phyloP scores from a whole-genome alignment of 2,113 vertebrate species.

The Ptychochromis oligacanthus region DNA sequence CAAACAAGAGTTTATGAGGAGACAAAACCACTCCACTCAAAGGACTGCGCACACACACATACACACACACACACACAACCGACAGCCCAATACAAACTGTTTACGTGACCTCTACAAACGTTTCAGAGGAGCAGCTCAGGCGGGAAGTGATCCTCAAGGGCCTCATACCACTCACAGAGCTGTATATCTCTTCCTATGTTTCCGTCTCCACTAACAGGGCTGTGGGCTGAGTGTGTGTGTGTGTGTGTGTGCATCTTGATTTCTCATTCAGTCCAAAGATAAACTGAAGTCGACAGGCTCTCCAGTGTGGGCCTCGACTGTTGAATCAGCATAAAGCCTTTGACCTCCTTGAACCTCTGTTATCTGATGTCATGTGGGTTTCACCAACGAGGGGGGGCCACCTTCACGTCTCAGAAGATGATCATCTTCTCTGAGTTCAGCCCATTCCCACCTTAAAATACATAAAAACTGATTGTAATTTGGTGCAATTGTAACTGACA shows the following conservation, averaged over 20 bases:
- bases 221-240: conserved; percentile 8
- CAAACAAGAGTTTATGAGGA: conserved; percentile 46
- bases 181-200: conserved; percentile 61
- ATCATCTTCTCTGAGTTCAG: neutral
- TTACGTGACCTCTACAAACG: conserved; percentile 68
- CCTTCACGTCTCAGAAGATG: neutral
- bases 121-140: conserved; percentile 64
- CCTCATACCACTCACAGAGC: conserved; percentile 52
- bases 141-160: conserved; percentile 71
- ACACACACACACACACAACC: conserved; percentile 35
- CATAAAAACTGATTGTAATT: conserved; percentile 46
- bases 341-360: conserved; percentile 46
- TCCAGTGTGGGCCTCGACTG: neutral
- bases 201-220: conserved; percentile 57
- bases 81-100: conserved; percentile 64
- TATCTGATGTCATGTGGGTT: conserved; percentile 22
- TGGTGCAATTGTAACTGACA: conserved; percentile 54
- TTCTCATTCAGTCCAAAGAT: conserved; percentile 62
- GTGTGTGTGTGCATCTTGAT: conserved; percentile 56
- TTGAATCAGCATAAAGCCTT: conserved; percentile 10
- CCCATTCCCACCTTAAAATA: conserved; percentile 22
- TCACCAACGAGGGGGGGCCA: neutral
- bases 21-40: conserved; percentile 43
- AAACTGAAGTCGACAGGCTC: conserved; percentile 30
- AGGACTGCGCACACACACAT: conserved; percentile 3